A percentile compares a stretch with the other conserved stretches of the same genome.
Conservation (phyloP, 92 coral and sea anemone genomes). For the Porites cylindrica region DNA sequence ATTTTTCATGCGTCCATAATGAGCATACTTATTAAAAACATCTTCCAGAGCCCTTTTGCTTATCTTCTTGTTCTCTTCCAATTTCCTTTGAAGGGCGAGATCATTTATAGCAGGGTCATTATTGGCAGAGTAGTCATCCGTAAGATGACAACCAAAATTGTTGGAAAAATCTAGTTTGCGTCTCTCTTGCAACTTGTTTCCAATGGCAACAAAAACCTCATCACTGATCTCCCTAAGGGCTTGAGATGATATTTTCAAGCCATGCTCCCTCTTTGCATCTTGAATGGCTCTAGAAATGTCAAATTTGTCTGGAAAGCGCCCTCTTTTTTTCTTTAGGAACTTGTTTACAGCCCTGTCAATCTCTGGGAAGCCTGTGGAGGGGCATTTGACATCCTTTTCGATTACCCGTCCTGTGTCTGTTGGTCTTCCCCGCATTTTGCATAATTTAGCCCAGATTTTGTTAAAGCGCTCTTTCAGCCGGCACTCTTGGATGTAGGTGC, state of each 20-base stretch:
- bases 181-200: constrained; percentile 88
- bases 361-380: constrained; percentile 70
- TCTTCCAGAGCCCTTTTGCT: constrained; percentile 75
- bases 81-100: constrained; percentile 54
- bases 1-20: constrained; percentile 70
- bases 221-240: constrained; percentile 73
- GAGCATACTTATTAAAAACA: constrained; percentile 83
- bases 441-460: constrained; percentile 85
- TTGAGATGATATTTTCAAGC: constrained; percentile 74
- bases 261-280: constrained; percentile 71
- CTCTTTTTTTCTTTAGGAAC: constrained; percentile 69
- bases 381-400: constrained; percentile 75
- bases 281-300: constrained; percentile 80
- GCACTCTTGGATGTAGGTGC: constrained; percentile 86
- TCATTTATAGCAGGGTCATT: constrained; percentile 87
- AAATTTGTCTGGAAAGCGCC: constrained; percentile 89
- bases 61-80: constrained; percentile 75
- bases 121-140: constrained; percentile 71
- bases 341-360: constrained; percentile 82
- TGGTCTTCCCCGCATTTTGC: constrained; percentile 81
- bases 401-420: constrained; percentile 91
- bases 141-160: constrained; percentile 91
- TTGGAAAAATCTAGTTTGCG: constrained; percentile 84
- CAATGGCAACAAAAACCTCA: constrained; percentile 87
- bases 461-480: constrained; percentile 82